Conservation (phyloP, 2,888 invertebrate species). For the Rhingia rostrata region DNA sequence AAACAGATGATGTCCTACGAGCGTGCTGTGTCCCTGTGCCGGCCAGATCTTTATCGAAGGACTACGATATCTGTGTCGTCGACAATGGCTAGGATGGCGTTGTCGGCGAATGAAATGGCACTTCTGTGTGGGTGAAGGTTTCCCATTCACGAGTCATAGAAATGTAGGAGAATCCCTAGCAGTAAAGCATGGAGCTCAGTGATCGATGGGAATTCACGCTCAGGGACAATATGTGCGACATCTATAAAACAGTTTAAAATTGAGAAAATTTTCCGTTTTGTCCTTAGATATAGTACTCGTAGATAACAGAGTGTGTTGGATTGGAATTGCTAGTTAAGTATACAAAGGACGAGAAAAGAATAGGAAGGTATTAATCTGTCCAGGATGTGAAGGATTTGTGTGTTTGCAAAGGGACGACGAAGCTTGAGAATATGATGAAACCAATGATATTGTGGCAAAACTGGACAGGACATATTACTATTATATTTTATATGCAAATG, state of each 20-base stretch:
- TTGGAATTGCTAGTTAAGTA: background rate
- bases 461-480: too few species aligned
- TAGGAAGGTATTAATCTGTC: slow-evolving; percentile 47
- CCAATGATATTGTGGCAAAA: too few species aligned
- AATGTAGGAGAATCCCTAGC: slow-evolving; percentile 3
- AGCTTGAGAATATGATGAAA: slow-evolving; percentile 13
- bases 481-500: too few species aligned
- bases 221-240: slow-evolving; percentile 54
- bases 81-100: background rate
- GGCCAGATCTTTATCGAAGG: slow-evolving; percentile 30
- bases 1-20: slow-evolving; percentile 62
- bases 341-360: background rate
- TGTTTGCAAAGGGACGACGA: slow-evolving; percentile 17
- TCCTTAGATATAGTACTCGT: background rate
- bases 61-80: slow-evolving; percentile 19
- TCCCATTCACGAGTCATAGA: background rate
- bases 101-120: slow-evolving; percentile 1
- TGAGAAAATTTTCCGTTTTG: slow-evolving; percentile 42
- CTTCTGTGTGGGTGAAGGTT: background rate
- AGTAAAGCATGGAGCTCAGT: slow-evolving; percentile 33
- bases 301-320: background rate
- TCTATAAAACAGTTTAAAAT: slow-evolving; percentile 57
- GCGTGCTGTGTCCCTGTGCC: slow-evolving; percentile 9
- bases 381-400: slow-evolving; percentile 39
- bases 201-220: slow-evolving; percentile 65